Base-by-base conservation (phyloP, 2,888 invertebrate species). In the Caenorhabditis japonica region DNA sequence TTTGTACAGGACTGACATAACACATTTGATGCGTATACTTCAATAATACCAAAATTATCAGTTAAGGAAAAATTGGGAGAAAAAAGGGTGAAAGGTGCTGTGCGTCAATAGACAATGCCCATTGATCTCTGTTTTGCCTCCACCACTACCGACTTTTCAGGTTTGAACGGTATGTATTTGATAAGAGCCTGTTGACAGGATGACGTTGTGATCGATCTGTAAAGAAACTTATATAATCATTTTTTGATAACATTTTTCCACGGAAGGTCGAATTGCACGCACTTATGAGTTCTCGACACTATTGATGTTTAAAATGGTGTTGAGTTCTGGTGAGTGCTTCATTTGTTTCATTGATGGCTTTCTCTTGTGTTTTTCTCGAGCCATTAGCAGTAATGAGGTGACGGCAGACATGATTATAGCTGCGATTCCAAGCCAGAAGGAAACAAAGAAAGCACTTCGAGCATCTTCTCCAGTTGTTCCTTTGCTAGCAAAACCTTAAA, bases 311-410 rank as follows among this genome's bases (percentile, higher is more conserved):
- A 43, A 56, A 34, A 78, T 44, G 15, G 75, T 60, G 55, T 78
- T 75, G n/a, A 78, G 43, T 43, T 78, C 78, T 1, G 73, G 62
- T 5, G 66, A 69, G 38, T 78, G 75, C 21, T 69, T 62, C 78
- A 78, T 78, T 30, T 76, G 78, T 23, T 73, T 78, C 60, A 76
- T 74, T 2, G 76, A 78, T 17, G 78, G 76, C 41, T 68, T 71
- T 44, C 76, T 61, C 52, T 72, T 70, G 21, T 68, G 61, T 33
- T 70, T 71, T 19, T 76, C 74, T 30, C 76, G 52, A 4, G 51
- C 39, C 60, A 71, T 60, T n/a, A 78, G 52, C 10, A 76, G 34
- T 3, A 39, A 23, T 3, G 74, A 72, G 10, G 68, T 75, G 34
- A 69, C 33, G 8, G 64, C 33, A 3, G 72, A 53, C 33, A 79